Evolutionary conservation across 2,113 vertebrate species (phyloP).

Genomic region (Cygnus buccinator): DNA sequence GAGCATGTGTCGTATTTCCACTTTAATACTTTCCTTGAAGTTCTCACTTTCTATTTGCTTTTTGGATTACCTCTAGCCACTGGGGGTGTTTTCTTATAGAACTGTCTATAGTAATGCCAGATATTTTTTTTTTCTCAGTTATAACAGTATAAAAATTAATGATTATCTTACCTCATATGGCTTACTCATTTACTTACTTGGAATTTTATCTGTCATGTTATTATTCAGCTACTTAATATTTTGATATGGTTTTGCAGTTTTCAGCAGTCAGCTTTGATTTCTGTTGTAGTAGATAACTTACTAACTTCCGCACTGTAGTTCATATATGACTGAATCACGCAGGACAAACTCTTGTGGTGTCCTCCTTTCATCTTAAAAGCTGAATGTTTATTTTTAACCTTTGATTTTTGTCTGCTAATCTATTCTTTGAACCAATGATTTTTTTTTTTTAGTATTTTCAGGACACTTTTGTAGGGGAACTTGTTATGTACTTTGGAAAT

Average conservation of each 20-base stretch:
- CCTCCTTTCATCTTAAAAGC: background rate
- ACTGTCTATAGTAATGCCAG: background rate
- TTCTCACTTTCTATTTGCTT: background rate
- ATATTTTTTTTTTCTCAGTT: background rate
- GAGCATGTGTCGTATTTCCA: background rate
- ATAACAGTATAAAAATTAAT: background rate
- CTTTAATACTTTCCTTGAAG: background rate
- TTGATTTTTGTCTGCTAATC: background rate
- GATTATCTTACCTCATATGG: background rate
- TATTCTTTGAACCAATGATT: background rate
- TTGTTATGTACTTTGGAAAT: background rate
- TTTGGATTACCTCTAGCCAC: background rate
- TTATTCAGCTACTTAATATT: background rate
- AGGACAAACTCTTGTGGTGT: background rate
- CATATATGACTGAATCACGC: background rate
- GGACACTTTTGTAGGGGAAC: background rate
- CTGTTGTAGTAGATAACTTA: background rate
- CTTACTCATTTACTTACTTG: background rate
- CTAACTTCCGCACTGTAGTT: background rate
- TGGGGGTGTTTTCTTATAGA: background rate
- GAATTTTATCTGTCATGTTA: background rate
- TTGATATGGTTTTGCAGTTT: background rate
- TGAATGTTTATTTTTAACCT: background rate
- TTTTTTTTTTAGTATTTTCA: background rate
- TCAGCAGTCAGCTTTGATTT: background rate